Base-by-base conservation (phyloP, 2,797 vertebrate species). In the Hephaestus fuliginosus region DNA sequence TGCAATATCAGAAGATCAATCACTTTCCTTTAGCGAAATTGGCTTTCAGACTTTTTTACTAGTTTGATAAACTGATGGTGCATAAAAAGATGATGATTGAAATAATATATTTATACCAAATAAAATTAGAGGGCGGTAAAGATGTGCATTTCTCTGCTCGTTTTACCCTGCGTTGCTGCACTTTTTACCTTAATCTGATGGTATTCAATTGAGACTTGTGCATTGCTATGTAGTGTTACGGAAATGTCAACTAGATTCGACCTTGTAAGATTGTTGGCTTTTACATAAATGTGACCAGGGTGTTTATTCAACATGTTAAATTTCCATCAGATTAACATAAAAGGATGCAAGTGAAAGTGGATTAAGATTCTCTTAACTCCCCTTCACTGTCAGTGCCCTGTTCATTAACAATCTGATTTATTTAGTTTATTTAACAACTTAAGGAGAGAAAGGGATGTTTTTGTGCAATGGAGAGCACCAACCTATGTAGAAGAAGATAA, bases 341-440 rank as follows among this genome's bases (percentile, higher is more conserved):
- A 74, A 22, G 22, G 43, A 10, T 43, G 10, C 7, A 12, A 49
- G 30, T 62, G 12, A 48, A 61, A 20, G 18, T 25, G 22, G 39
- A 12, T 56, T 25, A 11, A 46, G 60, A 46, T 48, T 48, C 13
- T 12, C 11, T 51, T 36, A 60, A 36, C 69, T 58, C 39, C 49
- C 43, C 30, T 57, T 72, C n/a, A 30, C 12, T 51, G 49, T 75
- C 15, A 9, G 41, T 4, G 0, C 8, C 30, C 25, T 68, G 66
- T 60, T 78, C 20, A 68, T 60, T 15, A 66, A 64, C 39, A 69
- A 6, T 69, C 22, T 56, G 22, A 75, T 22, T 25, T 25, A 25
- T 25, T 25, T n/a, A 55, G 41, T 76, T 43, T 20, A 25, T 72
- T 48, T 22, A 49, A 55, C 12, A 39, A 36, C 62, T 71, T 25